phyloP scores from a whole-genome alignment of 2,797 vertebrate species.

The Lophotriccus pileatus region DNA sequence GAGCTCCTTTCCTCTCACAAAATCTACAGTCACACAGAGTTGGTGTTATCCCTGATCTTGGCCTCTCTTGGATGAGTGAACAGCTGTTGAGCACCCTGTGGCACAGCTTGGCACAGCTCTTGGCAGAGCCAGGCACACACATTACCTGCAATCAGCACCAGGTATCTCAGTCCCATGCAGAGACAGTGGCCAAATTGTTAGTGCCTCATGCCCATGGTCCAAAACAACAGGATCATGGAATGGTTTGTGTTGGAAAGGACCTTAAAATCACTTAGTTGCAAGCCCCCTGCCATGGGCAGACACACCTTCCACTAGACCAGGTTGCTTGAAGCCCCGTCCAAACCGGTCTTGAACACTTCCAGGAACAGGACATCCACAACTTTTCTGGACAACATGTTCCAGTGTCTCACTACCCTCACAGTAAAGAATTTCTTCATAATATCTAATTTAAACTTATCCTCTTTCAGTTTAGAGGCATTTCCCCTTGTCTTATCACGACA shows the following conservation, averaged over 20 bases:
- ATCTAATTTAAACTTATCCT: background rate
- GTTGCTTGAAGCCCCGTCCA: background rate
- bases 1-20: background rate
- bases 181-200: background rate
- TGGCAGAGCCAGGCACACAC: background rate
- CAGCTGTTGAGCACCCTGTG: accelerated
- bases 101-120: background rate
- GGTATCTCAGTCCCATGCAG: background rate
- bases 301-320: background rate
- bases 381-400: background rate
- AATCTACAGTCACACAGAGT: too few species aligned
- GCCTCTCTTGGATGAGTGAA: background rate
- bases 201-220: accelerated
- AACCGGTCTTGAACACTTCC: background rate
- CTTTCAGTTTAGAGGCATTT: background rate
- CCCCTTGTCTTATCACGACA: too few species aligned
- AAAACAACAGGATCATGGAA: background rate
- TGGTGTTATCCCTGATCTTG: background rate
- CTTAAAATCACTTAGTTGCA: background rate
- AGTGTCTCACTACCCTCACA: background rate
- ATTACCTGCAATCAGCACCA: background rate
- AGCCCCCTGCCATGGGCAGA: background rate
- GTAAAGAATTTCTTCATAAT: background rate
- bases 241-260: background rate
- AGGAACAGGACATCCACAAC: background rate